These are phyloP conservation scores for Sturmia bella DNA, from an alignment of 2,888 invertebrate genomes.

Conservation along the genomic window DNA sequence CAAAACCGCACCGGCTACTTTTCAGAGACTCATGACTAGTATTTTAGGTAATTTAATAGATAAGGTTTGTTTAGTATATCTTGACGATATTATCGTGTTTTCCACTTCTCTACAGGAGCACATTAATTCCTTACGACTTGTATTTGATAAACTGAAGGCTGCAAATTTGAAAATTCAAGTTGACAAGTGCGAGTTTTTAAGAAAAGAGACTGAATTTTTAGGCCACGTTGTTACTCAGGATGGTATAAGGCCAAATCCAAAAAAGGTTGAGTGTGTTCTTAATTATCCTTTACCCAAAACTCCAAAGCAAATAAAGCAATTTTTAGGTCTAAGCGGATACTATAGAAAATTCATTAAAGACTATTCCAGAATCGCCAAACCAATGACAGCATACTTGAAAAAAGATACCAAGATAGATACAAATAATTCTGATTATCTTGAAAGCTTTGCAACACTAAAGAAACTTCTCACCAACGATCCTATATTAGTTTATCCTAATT, in stretches of 20 bases:
- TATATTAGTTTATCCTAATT: slow-evolving; percentile 53
- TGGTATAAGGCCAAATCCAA: slow-evolving; percentile 76
- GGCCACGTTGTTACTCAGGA: slow-evolving; percentile 70
- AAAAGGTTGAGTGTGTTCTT: slow-evolving; percentile 72
- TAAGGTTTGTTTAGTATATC: too few relatives aligned
- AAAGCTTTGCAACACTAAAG: slow-evolving; percentile 45
- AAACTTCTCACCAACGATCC: slow-evolving; percentile 17
- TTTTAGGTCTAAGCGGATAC: slow-evolving; percentile 70
- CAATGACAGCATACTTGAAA: slow-evolving; percentile 66
- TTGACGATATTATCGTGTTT: too few relatives aligned
- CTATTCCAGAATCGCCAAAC: slow-evolving; percentile 67
- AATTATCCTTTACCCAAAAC: slow-evolving; percentile 71
- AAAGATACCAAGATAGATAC: slow-evolving; percentile 47
- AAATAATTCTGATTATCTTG: slow-evolving; percentile 57
- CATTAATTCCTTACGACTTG: not conserved
- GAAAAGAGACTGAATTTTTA: slow-evolving; percentile 47
- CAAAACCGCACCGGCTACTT: too few relatives aligned
- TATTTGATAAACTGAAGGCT: slow-evolving; percentile 4
- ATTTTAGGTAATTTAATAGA: not conserved
- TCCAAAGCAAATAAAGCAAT: slow-evolving; percentile 73
- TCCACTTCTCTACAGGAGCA: not conserved
- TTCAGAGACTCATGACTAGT: too few relatives aligned
- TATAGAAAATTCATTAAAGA: not conserved
- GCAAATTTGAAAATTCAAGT: slow-evolving; percentile 60
- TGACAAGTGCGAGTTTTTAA: slow-evolving; percentile 49